A percentile compares a stretch with the other conserved stretches of the same genome.
phyloP scores from a whole-genome alignment of 2,113 vertebrate species.

The Tachycineta bicolor region DNA sequence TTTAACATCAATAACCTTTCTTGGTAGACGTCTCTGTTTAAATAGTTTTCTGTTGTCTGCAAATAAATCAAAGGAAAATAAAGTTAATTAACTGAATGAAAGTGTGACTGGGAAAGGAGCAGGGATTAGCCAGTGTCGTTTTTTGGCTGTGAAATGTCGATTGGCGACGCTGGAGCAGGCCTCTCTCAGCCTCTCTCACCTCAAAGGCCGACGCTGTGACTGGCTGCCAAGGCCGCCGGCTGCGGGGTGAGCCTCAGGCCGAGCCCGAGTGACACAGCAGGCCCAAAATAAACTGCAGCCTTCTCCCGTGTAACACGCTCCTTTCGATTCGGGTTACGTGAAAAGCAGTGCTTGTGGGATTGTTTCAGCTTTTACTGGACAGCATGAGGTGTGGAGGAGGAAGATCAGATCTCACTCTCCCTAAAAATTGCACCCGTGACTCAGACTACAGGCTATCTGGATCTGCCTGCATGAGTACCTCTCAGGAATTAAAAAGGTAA shows the following conservation, averaged over 20 bases:
- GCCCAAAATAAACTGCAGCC: constrained; percentile 29
- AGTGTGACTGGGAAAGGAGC: background rate
- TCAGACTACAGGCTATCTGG: background rate
- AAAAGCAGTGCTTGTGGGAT: background rate
- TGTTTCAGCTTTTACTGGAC: constrained; percentile 32
- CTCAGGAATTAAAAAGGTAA: background rate
- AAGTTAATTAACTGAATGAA: constrained; percentile 42
- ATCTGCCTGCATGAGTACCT: background rate
- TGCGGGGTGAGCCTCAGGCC: background rate
- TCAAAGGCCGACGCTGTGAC: background rate
- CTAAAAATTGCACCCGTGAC: constrained; percentile 4
- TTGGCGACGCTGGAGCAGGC: background rate
- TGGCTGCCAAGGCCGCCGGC: background rate
- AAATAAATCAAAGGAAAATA: constrained; percentile 50
- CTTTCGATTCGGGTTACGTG: background rate
- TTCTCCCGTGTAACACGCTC: background rate
- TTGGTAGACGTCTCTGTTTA: background rate
- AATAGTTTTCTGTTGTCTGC: constrained; percentile 24
- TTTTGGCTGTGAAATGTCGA: background rate
- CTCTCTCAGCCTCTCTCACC: background rate
- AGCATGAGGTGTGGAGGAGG: background rate
- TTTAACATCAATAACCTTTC: constrained; percentile 19
- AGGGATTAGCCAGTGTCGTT: background rate
- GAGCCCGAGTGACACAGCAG: constrained; percentile 16
- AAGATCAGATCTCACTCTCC: background rate